Evolutionary conservation across 2,113 vertebrate genomes (phyloP), one percentile per base, ranked within the genome.

Genomic region (Myanophis thanlyinensis): DNA sequence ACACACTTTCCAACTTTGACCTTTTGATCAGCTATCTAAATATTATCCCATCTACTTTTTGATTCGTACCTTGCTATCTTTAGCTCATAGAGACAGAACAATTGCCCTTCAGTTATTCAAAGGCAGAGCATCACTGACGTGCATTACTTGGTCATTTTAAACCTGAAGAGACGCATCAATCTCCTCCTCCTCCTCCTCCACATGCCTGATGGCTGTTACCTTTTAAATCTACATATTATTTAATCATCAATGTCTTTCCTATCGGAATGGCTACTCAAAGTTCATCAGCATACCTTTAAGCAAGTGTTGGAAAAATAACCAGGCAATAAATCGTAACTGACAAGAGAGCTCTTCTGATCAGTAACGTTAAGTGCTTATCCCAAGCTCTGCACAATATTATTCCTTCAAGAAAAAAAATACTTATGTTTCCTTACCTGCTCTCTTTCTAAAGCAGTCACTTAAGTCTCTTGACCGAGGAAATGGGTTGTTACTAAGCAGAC

Each of bases 361-460:
- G 40, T n/a, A 85, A 56, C 47, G 44, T 67, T 54, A 56, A 91
- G 67, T 53, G 53, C 90, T 89, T 89, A 67, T 89, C 87, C 87
- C 90, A 94, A 0, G 22, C 51, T 27, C 44, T 1, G 20, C 93
- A 88, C 40, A 3, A 91, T 49, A 46, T 52, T 87, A 92, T 89
- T 90, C 89, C 88, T 89, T 80, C 62, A 85, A 73, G 67, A 40
- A 54, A 52, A 89, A 85, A 87, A 92, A 88, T 0, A 56, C 62
- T 85, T 85, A 86, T 54, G 30, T 92, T 92, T 59, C 93, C 96
- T 97, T 97, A 97, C 97, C 98, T 96, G 96, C 90, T 80, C 89
- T 67, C 90, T 87, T 90, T 94, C 92, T 94, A 94, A 95, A 96
- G 91, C 91, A 94, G 95, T 67, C 96, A 93, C 93, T 93, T 89